phyloP scores from a whole-genome alignment of 2,797 vertebrate species.

The Sciaenops ocellatus region DNA sequence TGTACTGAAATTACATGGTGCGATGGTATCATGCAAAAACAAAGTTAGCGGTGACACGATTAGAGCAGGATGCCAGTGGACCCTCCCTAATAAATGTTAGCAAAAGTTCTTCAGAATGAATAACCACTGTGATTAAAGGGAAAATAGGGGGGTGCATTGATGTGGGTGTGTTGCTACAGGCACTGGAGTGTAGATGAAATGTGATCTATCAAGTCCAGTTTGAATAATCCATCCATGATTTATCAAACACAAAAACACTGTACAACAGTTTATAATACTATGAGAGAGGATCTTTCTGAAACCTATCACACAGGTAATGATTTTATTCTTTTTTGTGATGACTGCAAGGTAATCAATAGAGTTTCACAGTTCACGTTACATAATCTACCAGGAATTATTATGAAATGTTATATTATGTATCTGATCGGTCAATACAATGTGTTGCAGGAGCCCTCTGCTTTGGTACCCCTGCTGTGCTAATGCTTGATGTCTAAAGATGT shows the following conservation, averaged over 20 bases:
- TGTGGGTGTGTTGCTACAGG: background rate
- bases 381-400: slow-evolving; percentile 18
- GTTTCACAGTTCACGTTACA: slow-evolving; percentile 1
- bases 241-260: background rate
- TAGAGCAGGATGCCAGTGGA: slow-evolving; percentile 1
- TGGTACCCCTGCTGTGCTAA: slow-evolving; percentile 3
- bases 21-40: background rate
- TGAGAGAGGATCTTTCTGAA: background rate
- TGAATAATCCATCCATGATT: background rate
- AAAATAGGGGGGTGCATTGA: background rate
- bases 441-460: background rate
- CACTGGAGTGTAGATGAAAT: background rate
- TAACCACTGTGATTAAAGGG: slow-evolving; percentile 4
- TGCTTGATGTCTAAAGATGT: slow-evolving; percentile 21
- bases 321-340: background rate
- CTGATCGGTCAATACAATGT: slow-evolving; percentile 22
- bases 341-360: background rate
- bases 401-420: slow-evolving; percentile 1
- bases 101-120: slow-evolving; percentile 8
- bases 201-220: slow-evolving; percentile 6
- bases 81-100: slow-evolving; percentile 7
- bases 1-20: background rate
- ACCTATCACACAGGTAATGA: background rate
- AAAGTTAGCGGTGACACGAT: background rate
- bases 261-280: background rate